A percentile compares a stretch with the other conserved stretches of the same genome.
phyloP scores from a whole-genome alignment of 2,113 vertebrate genomes.

The Neodon shergylaensis region DNA sequence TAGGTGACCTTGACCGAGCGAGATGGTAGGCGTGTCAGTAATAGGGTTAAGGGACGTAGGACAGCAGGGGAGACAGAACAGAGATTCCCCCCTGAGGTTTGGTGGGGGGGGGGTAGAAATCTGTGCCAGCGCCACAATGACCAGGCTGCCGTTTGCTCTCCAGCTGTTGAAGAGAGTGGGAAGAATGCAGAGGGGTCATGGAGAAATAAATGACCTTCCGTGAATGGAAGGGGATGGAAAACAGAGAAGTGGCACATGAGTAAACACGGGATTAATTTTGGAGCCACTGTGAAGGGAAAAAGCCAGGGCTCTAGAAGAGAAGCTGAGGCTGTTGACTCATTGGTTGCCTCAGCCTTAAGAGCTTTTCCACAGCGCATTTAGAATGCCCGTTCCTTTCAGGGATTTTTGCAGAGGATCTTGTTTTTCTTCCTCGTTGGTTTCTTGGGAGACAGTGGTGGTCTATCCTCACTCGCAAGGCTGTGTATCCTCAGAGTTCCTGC shows the following conservation, averaged over 20 bases:
- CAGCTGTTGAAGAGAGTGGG: background rate
- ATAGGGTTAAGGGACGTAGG: background rate
- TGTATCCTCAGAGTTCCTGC: background rate
- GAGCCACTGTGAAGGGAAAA: background rate
- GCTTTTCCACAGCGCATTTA: background rate
- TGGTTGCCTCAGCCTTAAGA: background rate
- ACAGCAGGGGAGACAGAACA: background rate
- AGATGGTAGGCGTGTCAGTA: background rate
- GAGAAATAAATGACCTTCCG: background rate
- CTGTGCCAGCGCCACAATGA: background rate
- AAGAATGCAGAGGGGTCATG: background rate
- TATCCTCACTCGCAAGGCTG: background rate
- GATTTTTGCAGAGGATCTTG: background rate
- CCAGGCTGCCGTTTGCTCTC: background rate
- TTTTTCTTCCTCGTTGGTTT: background rate
- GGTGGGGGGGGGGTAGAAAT: background rate
- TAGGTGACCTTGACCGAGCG: background rate
- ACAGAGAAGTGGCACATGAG: background rate
- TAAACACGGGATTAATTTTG: background rate
- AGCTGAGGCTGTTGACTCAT: background rate
- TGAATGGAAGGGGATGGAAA: background rate
- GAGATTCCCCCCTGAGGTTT: background rate
- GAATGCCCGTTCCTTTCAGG: background rate
- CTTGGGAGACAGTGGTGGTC: background rate
- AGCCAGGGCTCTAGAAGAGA: background rate